These are phyloP conservation scores for Lumbricus terrestris DNA, from an alignment of 2,888 invertebrate genomes.

Conservation along the genomic window DNA sequence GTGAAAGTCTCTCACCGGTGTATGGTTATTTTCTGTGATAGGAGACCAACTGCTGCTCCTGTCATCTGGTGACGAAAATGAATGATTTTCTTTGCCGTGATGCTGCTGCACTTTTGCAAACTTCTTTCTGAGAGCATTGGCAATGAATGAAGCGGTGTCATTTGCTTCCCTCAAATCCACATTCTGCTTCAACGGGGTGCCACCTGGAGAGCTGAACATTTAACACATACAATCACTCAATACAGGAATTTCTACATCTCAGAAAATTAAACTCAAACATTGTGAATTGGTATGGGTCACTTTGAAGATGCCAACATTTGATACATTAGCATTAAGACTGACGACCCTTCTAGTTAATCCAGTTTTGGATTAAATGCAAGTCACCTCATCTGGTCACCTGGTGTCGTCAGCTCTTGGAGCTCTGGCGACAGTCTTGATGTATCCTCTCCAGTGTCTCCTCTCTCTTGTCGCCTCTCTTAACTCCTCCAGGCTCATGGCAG, in stretches of 20 bases:
- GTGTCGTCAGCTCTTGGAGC: too few species aligned
- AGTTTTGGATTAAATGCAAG: neutral
- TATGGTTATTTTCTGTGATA: neutral
- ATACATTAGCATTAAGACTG: neutral
- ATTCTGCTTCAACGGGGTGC: slow-evolving; percentile 18
- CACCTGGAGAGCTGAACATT: slow-evolving; percentile 25
- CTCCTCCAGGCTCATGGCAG: too few species aligned
- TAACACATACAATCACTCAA: neutral
- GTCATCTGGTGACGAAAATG: neutral
- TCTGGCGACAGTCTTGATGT: too few species aligned
- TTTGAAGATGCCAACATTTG: neutral
- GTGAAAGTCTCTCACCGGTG: neutral
- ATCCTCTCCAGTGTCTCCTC: too few species aligned
- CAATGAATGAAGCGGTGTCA: slow-evolving; percentile 9
- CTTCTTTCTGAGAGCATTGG: slow-evolving; percentile 18
- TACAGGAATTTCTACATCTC: neutral
- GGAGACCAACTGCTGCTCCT: slow-evolving; percentile 8
- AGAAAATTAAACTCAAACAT: neutral
- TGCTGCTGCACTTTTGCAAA: slow-evolving; percentile 1
- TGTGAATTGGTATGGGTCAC: neutral
- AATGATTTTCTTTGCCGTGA: neutral
- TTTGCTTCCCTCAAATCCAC: neutral
- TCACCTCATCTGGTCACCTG: too few species aligned
- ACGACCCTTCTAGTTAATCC: too few species aligned
- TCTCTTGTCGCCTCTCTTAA: too few species aligned